Conservation (phyloP, 1,140 invertebrate genomes). For the Phthorimaea operculella region DNA sequence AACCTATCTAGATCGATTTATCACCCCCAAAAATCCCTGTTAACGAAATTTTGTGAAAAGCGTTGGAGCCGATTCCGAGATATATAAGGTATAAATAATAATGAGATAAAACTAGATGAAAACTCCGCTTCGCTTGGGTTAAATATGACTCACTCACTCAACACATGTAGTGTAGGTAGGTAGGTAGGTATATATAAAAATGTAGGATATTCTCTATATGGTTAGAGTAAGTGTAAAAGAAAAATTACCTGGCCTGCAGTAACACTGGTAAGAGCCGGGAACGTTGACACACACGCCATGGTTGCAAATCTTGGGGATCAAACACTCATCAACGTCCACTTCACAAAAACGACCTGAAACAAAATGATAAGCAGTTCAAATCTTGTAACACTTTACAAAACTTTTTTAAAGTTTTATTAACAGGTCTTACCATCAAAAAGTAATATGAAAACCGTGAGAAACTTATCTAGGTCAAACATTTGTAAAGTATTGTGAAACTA, state of each 20-base stretch:
- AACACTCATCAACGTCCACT: slow-evolving; percentile 83
- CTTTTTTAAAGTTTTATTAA: neutral
- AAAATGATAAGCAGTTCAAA: slow-evolving; percentile 10
- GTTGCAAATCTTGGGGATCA: slow-evolving; percentile 76
- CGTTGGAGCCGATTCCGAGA: neutral
- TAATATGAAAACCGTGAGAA: neutral
- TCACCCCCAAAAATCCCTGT: too few species aligned
- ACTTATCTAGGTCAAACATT: neutral
- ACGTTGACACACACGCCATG: slow-evolving; percentile 86
- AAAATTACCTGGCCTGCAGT: slow-evolving; percentile 75
- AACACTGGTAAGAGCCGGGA: slow-evolving; percentile 83
- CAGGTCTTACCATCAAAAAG: neutral
- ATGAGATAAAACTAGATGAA: too few species aligned
- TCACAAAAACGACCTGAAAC: slow-evolving; percentile 75
- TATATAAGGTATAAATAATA: too few species aligned
- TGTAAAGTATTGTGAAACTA: neutral
- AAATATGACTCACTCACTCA: too few species aligned
- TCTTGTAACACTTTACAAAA: neutral
- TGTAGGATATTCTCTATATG: too few species aligned
- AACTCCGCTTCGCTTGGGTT: too few species aligned
- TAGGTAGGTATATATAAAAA: too few species aligned
- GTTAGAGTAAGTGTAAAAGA: neutral
- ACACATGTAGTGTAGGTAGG: too few species aligned
- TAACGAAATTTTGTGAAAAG: too few species aligned
- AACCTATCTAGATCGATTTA: too few species aligned